Conservation (phyloP, 2,113 vertebrate genomes). For the Turdus rufiventris region DNA sequence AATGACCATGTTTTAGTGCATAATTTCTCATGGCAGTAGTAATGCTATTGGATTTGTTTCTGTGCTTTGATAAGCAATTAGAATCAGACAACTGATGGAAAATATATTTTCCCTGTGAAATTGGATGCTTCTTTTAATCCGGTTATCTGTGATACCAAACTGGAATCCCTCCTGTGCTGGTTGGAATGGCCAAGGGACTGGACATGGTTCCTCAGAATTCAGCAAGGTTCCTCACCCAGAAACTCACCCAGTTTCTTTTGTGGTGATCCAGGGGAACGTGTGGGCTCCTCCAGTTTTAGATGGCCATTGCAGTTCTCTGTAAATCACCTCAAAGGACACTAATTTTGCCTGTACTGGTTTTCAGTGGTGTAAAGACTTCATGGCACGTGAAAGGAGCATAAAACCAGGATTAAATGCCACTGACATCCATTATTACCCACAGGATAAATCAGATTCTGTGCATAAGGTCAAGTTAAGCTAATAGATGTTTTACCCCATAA, state of each 20-base stretch:
- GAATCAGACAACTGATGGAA: background rate
- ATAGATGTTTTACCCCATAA: background rate
- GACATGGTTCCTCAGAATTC: background rate
- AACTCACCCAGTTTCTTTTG: background rate
- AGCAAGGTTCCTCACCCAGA: background rate
- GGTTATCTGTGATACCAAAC: background rate
- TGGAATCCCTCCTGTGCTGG: background rate
- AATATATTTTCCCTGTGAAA: background rate
- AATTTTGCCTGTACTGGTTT: background rate
- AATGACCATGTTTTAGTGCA: background rate
- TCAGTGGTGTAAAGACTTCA: background rate
- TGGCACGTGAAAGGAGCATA: background rate
- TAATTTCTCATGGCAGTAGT: background rate
- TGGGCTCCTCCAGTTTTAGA: background rate
- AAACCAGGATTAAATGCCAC: background rate
- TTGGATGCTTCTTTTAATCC: background rate
- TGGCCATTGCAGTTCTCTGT: background rate
- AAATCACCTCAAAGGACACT: background rate
- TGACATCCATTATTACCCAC: background rate
- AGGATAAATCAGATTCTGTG: background rate
- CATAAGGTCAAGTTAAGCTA: background rate
- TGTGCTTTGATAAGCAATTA: background rate
- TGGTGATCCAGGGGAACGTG: background rate
- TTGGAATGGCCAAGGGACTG: background rate
- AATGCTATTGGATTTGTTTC: background rate